These are phyloP conservation scores for Temnothorax nylanderi DNA, from an alignment of 1,140 invertebrate genomes.

Conservation along the genomic window DNA sequence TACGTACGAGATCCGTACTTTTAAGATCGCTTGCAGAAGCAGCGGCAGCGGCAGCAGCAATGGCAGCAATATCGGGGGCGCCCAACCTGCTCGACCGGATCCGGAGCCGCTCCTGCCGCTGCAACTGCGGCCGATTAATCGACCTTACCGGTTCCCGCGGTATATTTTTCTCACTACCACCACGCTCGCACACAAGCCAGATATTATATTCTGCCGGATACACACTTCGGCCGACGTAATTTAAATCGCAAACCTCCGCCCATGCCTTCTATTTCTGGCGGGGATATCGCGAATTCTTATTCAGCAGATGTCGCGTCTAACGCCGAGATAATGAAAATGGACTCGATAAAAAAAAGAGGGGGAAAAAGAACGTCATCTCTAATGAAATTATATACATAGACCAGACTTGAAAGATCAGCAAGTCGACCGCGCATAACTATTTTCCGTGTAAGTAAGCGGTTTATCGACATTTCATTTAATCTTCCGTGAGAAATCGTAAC, in stretches of 20 bases:
- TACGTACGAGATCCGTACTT: background rate
- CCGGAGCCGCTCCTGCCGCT: conserved; percentile 49
- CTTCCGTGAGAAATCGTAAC: conserved; percentile 48
- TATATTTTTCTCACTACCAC: conserved; percentile 51
- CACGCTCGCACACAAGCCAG: conserved; percentile 17
- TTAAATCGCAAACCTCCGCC: conserved; percentile 50
- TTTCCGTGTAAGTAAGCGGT: conserved; percentile 47
- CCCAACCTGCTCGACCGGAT: conserved; percentile 78
- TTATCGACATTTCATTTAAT: conserved; percentile 57
- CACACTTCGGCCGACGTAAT: conserved; percentile 48
- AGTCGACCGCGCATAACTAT: conserved; percentile 19
- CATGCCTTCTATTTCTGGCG: conserved; percentile 25
- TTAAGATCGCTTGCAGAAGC: conserved; percentile 44
- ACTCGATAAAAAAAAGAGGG: background rate
- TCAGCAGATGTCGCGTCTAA: conserved; percentile 57
- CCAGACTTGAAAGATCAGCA: conserved; percentile 42
- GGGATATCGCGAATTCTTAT: conserved; percentile 56
- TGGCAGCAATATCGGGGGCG: conserved; percentile 64
- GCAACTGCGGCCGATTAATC: conserved; percentile 72
- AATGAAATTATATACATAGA: conserved; percentile 47
- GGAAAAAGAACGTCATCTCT: background rate
- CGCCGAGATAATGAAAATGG: conserved; percentile 45
- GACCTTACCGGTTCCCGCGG: conserved; percentile 77
- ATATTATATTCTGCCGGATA: conserved; percentile 59
- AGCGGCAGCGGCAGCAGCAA: conserved; percentile 30